Percentiles rank a stretch among this genome's conserved stretches.
Conservation (phyloP, 1,140 invertebrate species). For the Caenorhabditis remanei region DNA sequence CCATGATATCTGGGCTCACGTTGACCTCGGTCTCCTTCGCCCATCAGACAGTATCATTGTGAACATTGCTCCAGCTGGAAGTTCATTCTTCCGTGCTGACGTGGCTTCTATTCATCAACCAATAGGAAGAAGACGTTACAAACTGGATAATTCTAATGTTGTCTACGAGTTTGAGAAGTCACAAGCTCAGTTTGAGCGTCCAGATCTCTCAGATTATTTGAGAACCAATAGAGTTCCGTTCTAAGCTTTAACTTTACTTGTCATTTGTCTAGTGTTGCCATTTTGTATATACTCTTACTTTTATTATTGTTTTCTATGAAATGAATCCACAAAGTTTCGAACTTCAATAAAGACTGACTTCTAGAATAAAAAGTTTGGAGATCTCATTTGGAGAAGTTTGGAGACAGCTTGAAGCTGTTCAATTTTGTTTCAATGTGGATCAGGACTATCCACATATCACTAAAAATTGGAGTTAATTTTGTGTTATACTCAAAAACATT, state of each 20-base stretch:
- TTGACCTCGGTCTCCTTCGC: conserved; percentile 15
- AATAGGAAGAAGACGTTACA: not conserved
- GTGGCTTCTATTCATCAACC: conserved; percentile 21
- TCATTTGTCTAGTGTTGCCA: not conserved
- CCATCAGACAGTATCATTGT: conserved; percentile 19
- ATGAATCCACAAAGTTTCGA: no score
- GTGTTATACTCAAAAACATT: no score
- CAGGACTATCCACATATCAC: no score
- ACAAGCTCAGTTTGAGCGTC: not conserved
- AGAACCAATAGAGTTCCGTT: conserved; percentile 30
- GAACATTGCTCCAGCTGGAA: conserved; percentile 17
- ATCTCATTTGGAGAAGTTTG: no score
- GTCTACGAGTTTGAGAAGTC: conserved; percentile 11
- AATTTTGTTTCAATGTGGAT: no score
- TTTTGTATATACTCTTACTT: conserved; percentile 1
- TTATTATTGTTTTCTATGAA: no score
- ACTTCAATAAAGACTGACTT: no score
- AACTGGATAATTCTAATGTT: conserved; percentile 35
- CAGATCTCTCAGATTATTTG: conserved; percentile 2
- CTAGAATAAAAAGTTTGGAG: no score
- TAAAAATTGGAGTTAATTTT: no score
- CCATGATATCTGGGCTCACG: conserved; percentile 10
- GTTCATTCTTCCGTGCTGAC: conserved; percentile 32
- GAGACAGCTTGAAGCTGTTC: no score
- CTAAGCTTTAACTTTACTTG: not conserved